Evolutionary conservation across 2,888 invertebrate genomes (phyloP), one percentile per base, ranked within the genome.

Genomic region (Caenorhabditis angaria): DNA sequence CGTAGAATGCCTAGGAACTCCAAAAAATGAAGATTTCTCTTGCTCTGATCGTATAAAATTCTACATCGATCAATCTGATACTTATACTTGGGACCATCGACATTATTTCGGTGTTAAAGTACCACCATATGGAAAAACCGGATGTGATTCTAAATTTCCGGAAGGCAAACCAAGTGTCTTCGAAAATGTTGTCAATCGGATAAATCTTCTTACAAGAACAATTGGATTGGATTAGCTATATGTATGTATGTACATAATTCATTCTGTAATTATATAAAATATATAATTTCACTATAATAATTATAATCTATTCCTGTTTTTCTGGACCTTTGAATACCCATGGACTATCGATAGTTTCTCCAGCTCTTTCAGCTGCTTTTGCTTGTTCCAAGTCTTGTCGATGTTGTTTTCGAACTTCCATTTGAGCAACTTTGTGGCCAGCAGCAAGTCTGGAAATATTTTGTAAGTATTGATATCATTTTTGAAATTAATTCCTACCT

Each of bases 71-170:
- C 78, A 80, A 41, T 73, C 73, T 29, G 77, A 76, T n/a, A 72
- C 73, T 24, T 83, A 85, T 54, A 70, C 82, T 24, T 76, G 75
- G 68, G 83, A 83, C 53, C 85, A 85, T 75, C 61, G 83, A 14
- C 81, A 85, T 56, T 85, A 85, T 47, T 85, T 85, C 61, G 83
- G 69, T 10, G 82, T 84, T 22, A 72, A 78, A 70, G 77, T 83
- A 0, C 80, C 82, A 18, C 69, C 70, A 10, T 83, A 72, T 35
- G 83, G 83, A 18, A 83, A 83, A 76, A 65, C 80, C 18, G 83
- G 83, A 10, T 83, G 83, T 57, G 80, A 80, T 41, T 69, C 63
- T 18, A 51, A 54, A 10, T 61, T 68, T 27, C 71, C 71, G 0
- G 76, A 79, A 54, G 79, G 79, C 35, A 77, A 77, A 58, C 79